A percentile compares a stretch with the other conserved stretches of the same genome.
These are phyloP conservation scores for Drosophila busckii DNA, from an alignment of 1,140 invertebrate genomes.

Conservation along the genomic window DNA sequence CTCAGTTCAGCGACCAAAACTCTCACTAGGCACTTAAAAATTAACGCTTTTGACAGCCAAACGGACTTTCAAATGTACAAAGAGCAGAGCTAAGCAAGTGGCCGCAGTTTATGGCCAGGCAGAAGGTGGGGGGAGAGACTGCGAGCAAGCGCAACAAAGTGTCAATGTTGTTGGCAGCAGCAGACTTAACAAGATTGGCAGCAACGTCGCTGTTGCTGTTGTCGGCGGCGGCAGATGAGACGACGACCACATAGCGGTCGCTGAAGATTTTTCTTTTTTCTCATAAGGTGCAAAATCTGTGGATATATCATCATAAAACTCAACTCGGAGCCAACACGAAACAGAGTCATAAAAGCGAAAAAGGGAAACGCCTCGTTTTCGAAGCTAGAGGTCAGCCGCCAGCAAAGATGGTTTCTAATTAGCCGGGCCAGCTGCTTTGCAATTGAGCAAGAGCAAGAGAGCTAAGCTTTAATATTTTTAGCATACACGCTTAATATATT, in stretches of 20 bases:
- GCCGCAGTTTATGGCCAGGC: conserved; percentile 39
- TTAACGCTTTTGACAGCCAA: conserved; percentile 76
- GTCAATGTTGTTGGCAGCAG: conserved; percentile 62
- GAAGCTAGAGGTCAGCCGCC: no score
- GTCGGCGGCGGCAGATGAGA: conserved; percentile 30
- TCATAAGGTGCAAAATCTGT: conserved; percentile 76
- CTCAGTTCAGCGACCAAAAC: conserved; percentile 40
- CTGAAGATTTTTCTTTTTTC: conserved; percentile 51
- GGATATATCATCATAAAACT: conserved; percentile 64
- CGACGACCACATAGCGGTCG: conserved; percentile 9
- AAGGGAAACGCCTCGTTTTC: no score
- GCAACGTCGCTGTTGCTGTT: conserved; percentile 17
- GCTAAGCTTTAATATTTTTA: conserved; percentile 22
- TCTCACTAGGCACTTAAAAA: conserved; percentile 77
- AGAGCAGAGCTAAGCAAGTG: conserved; percentile 25
- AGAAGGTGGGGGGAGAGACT: no score
- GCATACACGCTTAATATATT: conserved; percentile 29
- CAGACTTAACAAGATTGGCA: conserved; percentile 75
- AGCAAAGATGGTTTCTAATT: conserved; percentile 29
- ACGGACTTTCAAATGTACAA: conserved; percentile 72
- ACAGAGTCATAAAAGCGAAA: conserved; percentile 45
- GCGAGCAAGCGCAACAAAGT: conserved; percentile 68
- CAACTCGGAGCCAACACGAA: conserved; percentile 39
- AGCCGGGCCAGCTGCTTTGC: conserved; percentile 25
- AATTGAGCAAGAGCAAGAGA: conserved; percentile 26